Conservation (phyloP, 1,140 invertebrate species). For the Pomacea maculata region DNA sequence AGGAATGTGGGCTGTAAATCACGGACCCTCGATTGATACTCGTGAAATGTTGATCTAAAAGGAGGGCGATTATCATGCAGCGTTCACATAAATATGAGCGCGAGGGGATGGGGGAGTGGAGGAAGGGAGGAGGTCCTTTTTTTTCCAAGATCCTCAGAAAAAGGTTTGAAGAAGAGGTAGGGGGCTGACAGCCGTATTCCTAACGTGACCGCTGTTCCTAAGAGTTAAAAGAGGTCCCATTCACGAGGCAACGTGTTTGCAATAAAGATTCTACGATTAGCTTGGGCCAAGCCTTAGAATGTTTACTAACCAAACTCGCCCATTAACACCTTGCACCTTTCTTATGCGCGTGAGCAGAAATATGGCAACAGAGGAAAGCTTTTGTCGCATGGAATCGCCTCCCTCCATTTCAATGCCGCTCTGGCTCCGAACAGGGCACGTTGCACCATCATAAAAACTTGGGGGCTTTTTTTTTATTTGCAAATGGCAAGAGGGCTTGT, state of each 20-base stretch:
- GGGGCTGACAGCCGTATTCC: too few relatives aligned
- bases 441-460: conserved; percentile 21
- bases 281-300: background rate
- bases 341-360: conserved; percentile 18
- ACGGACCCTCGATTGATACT: conserved; percentile 12
- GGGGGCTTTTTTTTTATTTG: background rate
- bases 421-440: conserved; percentile 1
- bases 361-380: conserved; percentile 15
- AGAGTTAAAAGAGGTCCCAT: too few relatives aligned
- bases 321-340: conserved; percentile 25
- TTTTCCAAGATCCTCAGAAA: too few relatives aligned
- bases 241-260: too few relatives aligned
- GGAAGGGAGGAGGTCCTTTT: background rate
- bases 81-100: conserved; percentile 23
- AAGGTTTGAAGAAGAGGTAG: too few relatives aligned
- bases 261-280: too few relatives aligned
- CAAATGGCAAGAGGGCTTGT: conserved; percentile 1
- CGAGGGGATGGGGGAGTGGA: background rate
- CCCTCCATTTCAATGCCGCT: conserved; percentile 5
- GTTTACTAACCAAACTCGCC: conserved; percentile 26
- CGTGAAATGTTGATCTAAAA: conserved; percentile 25
- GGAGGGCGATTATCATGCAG: conserved; percentile 24
- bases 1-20: conserved; percentile 17
- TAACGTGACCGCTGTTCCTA: too few relatives aligned
- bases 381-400: conserved; percentile 9